Evolutionary conservation across 2,888 invertebrate genomes (phyloP).

Genomic region (Amiota communis): DNA sequence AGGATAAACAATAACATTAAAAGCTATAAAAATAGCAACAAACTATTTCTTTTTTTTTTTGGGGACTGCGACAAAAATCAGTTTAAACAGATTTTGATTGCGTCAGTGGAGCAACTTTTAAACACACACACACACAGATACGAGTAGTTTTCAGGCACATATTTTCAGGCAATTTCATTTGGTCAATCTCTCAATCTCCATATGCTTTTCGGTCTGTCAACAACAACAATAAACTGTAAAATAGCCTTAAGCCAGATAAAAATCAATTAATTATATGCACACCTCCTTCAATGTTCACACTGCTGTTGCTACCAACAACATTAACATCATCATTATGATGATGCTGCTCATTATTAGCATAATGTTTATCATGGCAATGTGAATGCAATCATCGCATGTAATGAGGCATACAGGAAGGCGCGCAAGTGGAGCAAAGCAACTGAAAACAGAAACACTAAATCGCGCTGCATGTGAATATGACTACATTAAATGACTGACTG

Average conservation of each 20-base stretch:
- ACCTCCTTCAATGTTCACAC: constrained; percentile 48
- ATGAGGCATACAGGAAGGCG: constrained; percentile 40
- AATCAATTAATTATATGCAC: constrained; percentile 63
- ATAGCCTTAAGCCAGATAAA: constrained; percentile 71
- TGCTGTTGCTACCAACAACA: constrained; percentile 38
- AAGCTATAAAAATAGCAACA: neutral
- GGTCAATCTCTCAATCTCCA: constrained; percentile 47
- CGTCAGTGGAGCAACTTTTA: neutral
- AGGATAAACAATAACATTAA: neutral
- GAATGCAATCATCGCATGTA: constrained; percentile 42
- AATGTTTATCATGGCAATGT: neutral
- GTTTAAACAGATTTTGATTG: neutral
- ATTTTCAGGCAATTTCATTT: neutral
- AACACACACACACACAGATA: constrained; percentile 11
- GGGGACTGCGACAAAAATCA: neutral
- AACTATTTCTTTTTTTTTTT: neutral
- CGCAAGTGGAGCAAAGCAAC: constrained; percentile 41
- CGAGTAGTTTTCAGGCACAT: constrained; percentile 8
- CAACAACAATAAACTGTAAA: constrained; percentile 64
- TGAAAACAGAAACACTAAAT: constrained; percentile 7
- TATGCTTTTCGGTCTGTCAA: constrained; percentile 54
- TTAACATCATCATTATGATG: constrained; percentile 12
- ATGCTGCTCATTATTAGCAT: neutral
- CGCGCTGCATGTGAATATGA: constrained; percentile 22
- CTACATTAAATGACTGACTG: constrained; percentile 27